Evolutionary conservation across 2,888 invertebrate species (phyloP), one percentile per base, ranked within the genome.

Genomic region (Epinotia ramella): DNA sequence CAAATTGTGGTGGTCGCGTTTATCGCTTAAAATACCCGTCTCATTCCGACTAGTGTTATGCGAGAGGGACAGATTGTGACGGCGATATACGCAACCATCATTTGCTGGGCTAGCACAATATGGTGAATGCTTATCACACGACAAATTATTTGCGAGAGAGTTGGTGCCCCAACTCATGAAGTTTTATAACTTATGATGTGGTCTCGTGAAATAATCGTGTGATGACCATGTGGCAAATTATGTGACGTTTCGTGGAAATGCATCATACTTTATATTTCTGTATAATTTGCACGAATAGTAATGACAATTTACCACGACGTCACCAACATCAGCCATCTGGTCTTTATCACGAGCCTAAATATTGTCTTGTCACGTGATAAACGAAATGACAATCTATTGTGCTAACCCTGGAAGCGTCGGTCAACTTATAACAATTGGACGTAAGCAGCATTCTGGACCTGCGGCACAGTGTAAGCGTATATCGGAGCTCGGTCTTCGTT

Each of bases 401-500:
- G 53, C 53, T 7, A 53, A 2, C n/a, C 2, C 53, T n/a, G 65
- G 7, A 49, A 65, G 11, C 3, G 9, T 20, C 20, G 33, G 33
- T 33, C 28, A 49, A 46, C 44, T 84, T 84, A 86, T 77, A 82
- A 84, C 74, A 89, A 82, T 82, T 91, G 91, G 20, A 91, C 82
- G 79, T 92, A 91, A 20, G 91, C 89, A 1, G 88, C 86, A 0
- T 86, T 86, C 66, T 88, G 89, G 79, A 88, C 89, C 72, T 90
- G 90, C 2, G 93, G 93, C 2, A 84, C 83, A 0, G 95, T 95
- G 84, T 96, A 96, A 62, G 96, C 95, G 46, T 95, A 96, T 65
- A 96, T 93, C 9, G 95, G 95, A 20, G 96, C 96, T 0, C 96
- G 96, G 74, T 96, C 95, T 77, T 96, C 96, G 80, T 95, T 95